Conservation (phyloP, 2,888 invertebrate species). For the Orthosia gothica region DNA sequence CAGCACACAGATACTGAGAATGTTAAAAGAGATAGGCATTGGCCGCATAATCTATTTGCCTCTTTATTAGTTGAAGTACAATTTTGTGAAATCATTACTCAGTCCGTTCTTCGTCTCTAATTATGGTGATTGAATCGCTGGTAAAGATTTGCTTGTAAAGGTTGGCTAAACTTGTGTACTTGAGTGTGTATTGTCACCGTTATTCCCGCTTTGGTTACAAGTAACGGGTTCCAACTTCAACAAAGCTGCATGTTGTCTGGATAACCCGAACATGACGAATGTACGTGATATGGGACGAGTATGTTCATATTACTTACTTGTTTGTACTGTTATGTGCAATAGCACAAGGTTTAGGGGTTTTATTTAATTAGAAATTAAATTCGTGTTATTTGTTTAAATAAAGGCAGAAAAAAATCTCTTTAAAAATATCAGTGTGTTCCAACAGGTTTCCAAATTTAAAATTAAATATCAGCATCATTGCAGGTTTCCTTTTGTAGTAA, state of each 20-base stretch:
- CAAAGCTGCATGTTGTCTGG: constrained; percentile 7
- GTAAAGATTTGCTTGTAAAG: background rate
- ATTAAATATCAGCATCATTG: too few species aligned
- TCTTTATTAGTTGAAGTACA: too few species aligned
- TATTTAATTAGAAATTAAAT: background rate
- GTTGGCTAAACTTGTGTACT: background rate
- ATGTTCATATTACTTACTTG: background rate
- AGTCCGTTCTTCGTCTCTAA: too few species aligned
- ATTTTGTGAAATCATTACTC: too few species aligned
- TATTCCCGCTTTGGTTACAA: background rate
- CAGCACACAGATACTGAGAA: too few species aligned
- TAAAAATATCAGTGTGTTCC: too few species aligned
- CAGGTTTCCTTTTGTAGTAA: too few species aligned
- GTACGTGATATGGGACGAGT: constrained; percentile 6
- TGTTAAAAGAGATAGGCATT: too few species aligned
- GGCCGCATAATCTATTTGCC: too few species aligned
- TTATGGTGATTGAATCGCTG: background rate
- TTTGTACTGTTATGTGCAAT: background rate
- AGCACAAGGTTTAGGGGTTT: background rate
- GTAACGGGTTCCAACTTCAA: constrained; percentile 16
- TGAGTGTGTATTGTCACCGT: background rate
- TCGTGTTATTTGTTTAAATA: too few species aligned
- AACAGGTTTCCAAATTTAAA: too few species aligned
- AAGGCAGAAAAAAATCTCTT: too few species aligned
- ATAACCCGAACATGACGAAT: constrained; percentile 30